phyloP scores from a whole-genome alignment of 1,140 invertebrate species.

The Drosophila hydei region DNA sequence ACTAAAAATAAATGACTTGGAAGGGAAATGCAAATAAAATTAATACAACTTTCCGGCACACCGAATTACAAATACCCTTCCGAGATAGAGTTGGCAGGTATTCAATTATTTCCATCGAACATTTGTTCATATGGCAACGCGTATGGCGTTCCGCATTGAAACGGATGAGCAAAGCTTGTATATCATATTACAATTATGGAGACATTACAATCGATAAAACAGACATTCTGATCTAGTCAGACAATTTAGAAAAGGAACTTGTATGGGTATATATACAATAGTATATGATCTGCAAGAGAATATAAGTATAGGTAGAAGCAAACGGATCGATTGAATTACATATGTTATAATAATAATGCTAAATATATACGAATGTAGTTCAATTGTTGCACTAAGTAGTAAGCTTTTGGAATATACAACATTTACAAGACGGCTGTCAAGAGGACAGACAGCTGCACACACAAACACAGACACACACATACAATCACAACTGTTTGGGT shows the following conservation, averaged over 20 bases:
- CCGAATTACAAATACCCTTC: slow-evolving; percentile 38
- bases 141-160: not conserved
- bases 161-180: not conserved
- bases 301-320: slow-evolving; percentile 18
- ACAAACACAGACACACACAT: slow-evolving; percentile 12
- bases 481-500: slow-evolving; percentile 22
- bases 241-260: not conserved
- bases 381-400: slow-evolving; percentile 24
- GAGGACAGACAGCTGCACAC: slow-evolving; percentile 14
- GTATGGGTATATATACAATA: slow-evolving; percentile 12
- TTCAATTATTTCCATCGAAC: slow-evolving; percentile 18
- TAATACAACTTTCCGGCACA: slow-evolving; percentile 22
- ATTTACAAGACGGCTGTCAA: slow-evolving; percentile 60
- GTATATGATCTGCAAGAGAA: slow-evolving; percentile 29
- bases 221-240: not conserved
- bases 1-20: slow-evolving; percentile 19
- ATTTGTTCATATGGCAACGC: slow-evolving; percentile 26
- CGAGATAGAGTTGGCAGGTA: slow-evolving; percentile 4
- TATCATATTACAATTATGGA: slow-evolving; percentile 3
- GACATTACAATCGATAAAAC: not conserved
- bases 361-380: slow-evolving; percentile 14
- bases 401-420: slow-evolving; percentile 67
- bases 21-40: slow-evolving; percentile 3
- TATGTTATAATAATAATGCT: slow-evolving; percentile 10
- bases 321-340: slow-evolving; percentile 28